phyloP scores from a whole-genome alignment of 2,888 invertebrate species.

The Nipponacmea schrenckii region DNA sequence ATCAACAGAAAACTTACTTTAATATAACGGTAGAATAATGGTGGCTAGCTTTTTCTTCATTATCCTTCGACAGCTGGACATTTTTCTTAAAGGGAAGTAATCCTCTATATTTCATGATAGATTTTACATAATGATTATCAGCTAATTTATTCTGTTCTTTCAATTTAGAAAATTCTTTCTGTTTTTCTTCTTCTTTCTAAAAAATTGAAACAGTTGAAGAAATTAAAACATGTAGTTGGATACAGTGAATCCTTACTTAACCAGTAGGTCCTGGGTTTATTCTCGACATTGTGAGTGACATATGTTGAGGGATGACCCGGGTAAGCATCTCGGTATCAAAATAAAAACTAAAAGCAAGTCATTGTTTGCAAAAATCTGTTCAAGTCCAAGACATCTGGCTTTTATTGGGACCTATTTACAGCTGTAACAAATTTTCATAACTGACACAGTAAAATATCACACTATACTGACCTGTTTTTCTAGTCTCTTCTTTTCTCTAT shows the following conservation, averaged over 20 bases:
- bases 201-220: too few relatives aligned
- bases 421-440: background rate
- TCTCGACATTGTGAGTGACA: too few relatives aligned
- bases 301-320: too few relatives aligned
- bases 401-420: too few relatives aligned
- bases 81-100: slow-evolving; percentile 51
- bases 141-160: slow-evolving; percentile 45
- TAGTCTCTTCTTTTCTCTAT: slow-evolving; percentile 58
- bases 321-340: too few relatives aligned
- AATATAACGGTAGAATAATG: slow-evolving; percentile 24
- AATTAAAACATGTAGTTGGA: too few relatives aligned
- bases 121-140: slow-evolving; percentile 48
- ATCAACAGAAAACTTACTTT: background rate
- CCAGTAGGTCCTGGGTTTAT: too few relatives aligned
- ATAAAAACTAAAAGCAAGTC: too few relatives aligned
- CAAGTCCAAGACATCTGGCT: too few relatives aligned
- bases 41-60: slow-evolving; percentile 41
- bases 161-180: slow-evolving; percentile 39
- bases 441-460: background rate
- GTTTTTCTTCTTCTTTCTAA: slow-evolving; percentile 55
- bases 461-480: slow-evolving; percentile 56
- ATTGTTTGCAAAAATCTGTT: too few relatives aligned
- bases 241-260: too few relatives aligned
- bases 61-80: slow-evolving; percentile 45
- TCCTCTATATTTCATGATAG: slow-evolving; percentile 55